Evolutionary conservation across 1,140 invertebrate species (phyloP), one percentile per base, ranked within the genome.

Genomic region (Caerostris extrusa): DNA sequence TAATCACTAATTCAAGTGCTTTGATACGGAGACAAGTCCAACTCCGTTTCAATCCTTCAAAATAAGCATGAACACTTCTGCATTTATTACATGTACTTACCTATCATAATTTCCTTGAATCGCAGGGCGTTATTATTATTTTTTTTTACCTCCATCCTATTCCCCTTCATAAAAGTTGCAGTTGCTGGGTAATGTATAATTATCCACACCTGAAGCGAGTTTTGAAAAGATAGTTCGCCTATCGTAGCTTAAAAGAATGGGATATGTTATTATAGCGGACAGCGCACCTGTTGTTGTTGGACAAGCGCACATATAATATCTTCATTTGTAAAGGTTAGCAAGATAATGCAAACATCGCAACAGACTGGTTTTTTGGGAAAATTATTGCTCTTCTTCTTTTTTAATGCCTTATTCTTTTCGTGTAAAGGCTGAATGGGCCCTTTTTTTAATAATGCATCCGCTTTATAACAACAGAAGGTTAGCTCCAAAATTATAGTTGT

Each of bases 251-350:
- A 50, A 77, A 77, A 77, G 71, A 77, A 77, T 50, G 50, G 71
- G 34, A 77, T 77, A 77, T 77, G 71, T 77, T 77, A 77, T 77
- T 77, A 77, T 10, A 50, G 71, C 71, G 34, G 71, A 77, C 71
- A 77, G 34, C 71, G 53, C 71, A 77, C 71, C 71, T 77, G 71
- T 77, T 77, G 71, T 77, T 77, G 71, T 77, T 77, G 71, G 71
- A 77, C 71, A 77, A 77, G 71, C 14, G 71, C 10, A 34, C 71
- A 34, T 77, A 77, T 77, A 77, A 77, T 77, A 77, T 77, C 71
- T 77, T 77, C 71, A 77, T 77, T 53, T 77, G 71, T 77, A 77
- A 77, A 77, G 71, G 71, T 50, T 77, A 3, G 71, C 3, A 12
- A 77, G 71, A 77, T 77, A 77, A 77, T 77, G 14, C 71, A 77